Evolutionary conservation across 2,113 vertebrate species (phyloP), one percentile per base, ranked within the genome.

Genomic region (Takifugu flavidus): DNA sequence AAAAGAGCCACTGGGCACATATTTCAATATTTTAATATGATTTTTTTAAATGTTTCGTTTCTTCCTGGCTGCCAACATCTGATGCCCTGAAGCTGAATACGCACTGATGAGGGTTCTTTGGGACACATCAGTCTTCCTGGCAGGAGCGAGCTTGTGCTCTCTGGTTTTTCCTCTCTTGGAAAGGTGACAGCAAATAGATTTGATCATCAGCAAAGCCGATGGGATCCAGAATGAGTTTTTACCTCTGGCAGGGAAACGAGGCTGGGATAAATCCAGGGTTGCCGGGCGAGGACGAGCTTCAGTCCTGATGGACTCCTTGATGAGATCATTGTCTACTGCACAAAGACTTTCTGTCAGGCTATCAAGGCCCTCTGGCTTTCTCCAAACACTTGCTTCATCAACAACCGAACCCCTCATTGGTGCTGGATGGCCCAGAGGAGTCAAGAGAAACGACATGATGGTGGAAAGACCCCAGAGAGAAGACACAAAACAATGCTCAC

Each of bases 21-120:
- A 39, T 39, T 39, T 20, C 7, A 10, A 11, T 39, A 39, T 10
- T 39, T 39, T 8, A 39, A 10, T 74, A 70, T 77, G 69, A 70
- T 55, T 65, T 69, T 56, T 59, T 64, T 14, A 73, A 52, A 56
- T 72, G 11, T 72, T 78, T 57, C 52, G 65, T 82, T 76, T 71
- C 76, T 68, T 53, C 64, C 49, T 27, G 26, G 55, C 67, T 79
- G 86, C 87, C 86, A 89, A 84, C 67, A 82, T 67, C 60, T 70
- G 84, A 87, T 81, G 83, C 70, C 56, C 65, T 86, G 78, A 84
- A 86, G 84, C 85, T 88, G 86, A 89, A 88, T 84, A 90, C 87
- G 89, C 87, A 89, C 82, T 76, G 75, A 82, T 86, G 84, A 72
- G 70, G 78, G 56, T 62, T 83, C 79, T 80, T 68, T 82, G 84